Evolutionary conservation across 2,888 invertebrate genomes (phyloP).

Genomic region (Agrilus biguttatus): DNA sequence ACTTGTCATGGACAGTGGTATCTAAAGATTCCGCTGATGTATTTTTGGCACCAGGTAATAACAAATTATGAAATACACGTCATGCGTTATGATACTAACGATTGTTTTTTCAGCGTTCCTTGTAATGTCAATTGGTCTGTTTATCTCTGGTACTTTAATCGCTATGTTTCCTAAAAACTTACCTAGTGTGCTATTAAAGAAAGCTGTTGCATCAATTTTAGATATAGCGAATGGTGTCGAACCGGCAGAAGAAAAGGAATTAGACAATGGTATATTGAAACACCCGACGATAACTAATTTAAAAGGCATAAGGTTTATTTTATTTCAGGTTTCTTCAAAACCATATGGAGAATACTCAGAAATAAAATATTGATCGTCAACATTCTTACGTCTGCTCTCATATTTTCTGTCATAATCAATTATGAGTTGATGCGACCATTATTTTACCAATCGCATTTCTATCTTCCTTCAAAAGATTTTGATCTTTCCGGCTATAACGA

Average conservation of each 20-base stretch:
- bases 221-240: slow-evolving; percentile 26
- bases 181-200: slow-evolving; percentile 37
- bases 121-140: slow-evolving; percentile 30
- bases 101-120: slow-evolving; percentile 33
- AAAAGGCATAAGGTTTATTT: background rate
- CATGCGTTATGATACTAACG: slow-evolving; percentile 7
- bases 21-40: slow-evolving; percentile 12
- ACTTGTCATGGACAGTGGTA: slow-evolving; percentile 19
- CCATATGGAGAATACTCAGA: slow-evolving; percentile 35
- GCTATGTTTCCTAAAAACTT: slow-evolving; percentile 41
- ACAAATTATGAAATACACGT: background rate
- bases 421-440: slow-evolving; percentile 38
- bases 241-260: slow-evolving; percentile 6
- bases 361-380: slow-evolving; percentile 42
- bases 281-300: background rate
- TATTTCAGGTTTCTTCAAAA: slow-evolving; percentile 29
- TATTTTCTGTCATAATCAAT: slow-evolving; percentile 39
- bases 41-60: slow-evolving; percentile 17
- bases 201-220: slow-evolving; percentile 40
- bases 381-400: slow-evolving; percentile 34
- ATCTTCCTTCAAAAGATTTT: background rate
- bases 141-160: slow-evolving; percentile 34
- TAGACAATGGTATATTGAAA: slow-evolving; percentile 5
- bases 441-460: slow-evolving; percentile 38
- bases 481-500: slow-evolving; percentile 37